Evolutionary conservation across 1,140 invertebrate species (phyloP), one percentile per base, ranked within the genome.

Genomic region (Nasonia longicornis): DNA sequence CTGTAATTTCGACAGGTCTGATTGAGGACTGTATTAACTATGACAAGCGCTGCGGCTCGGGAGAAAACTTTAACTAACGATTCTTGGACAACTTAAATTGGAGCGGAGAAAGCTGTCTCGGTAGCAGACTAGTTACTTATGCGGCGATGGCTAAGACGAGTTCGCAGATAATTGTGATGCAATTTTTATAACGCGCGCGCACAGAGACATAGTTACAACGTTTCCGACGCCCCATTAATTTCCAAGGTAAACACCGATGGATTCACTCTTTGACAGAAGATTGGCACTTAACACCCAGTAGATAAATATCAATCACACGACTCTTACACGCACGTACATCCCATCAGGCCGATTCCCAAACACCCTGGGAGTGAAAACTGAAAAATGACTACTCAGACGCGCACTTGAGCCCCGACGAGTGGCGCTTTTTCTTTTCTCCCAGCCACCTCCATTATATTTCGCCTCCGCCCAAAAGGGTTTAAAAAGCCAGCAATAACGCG

Each of bases 251-350:
- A 58, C 52, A 58, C 52, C 52, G 52, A 58, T 16, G 16, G 52
- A 58, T 58, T 58, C 3, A 58, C 52, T n/a, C 52, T 45, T 31
- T 64, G 70, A 72, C 79, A 66, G 3, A 73, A 64, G 52, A 76
- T 58, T 58, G 1, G 45, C 64, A 70, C 70, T 70, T 63, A 81
- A 48, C 12, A 20, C 45, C 16, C 0, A 70, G 48, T 31, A 70
- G 48, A 81, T 71, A 81, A 81, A 77, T 77, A 78, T 82, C 76
- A 82, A 78, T 82, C 76, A 82, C 81, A 82, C 71, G 38, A 22
- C 52, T 52, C 52, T 72, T 45, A 0, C 38, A 14, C 4, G 0
- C 16, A 52, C 14, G 12, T 6, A 63, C 29, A 63, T 71, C 4
- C 31, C n/a, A 67, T 74, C 26, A 52, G 52, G 16, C 16, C 35